Evolutionary conservation across 1,140 invertebrate species (phyloP).

Genomic region (Lepidurus arcticus): DNA sequence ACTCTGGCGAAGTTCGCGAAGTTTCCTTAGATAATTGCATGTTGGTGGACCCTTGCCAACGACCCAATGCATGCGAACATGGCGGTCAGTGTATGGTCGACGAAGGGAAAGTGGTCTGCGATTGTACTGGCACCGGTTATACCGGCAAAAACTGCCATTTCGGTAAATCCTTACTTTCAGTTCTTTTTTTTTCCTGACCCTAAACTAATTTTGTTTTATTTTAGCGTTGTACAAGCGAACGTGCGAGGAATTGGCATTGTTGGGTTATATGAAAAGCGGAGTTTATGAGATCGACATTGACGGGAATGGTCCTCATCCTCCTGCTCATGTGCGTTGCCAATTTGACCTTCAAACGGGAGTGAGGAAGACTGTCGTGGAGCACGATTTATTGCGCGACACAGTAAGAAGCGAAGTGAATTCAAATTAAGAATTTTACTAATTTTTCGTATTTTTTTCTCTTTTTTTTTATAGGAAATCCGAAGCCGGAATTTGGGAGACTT

Average conservation of each 20-base stretch:
- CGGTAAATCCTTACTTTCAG: conserved; percentile 48
- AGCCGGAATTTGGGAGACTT: conserved; percentile 59
- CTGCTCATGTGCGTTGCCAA: conserved; percentile 82
- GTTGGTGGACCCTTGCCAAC: conserved; percentile 79
- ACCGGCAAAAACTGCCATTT: conserved; percentile 92
- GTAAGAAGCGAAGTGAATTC: conserved; percentile 38
- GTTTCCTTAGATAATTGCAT: conserved; percentile 85
- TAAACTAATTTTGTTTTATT: conserved; percentile 38
- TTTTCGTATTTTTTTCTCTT: conserved; percentile 7
- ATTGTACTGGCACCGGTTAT: conserved; percentile 76
- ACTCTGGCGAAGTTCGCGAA: conserved; percentile 73
- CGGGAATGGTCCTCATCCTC: conserved; percentile 82
- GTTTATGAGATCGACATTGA: conserved; percentile 87
- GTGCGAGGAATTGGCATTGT: conserved; percentile 81
- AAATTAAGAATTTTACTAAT: neutral
- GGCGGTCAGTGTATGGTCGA: conserved; percentile 81
- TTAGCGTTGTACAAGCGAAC: conserved; percentile 76
- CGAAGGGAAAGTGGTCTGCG: conserved; percentile 77
- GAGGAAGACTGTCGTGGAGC: conserved; percentile 84
- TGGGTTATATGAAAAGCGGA: conserved; percentile 76
- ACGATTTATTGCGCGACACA: conserved; percentile 83
- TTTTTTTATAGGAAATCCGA: conserved; percentile 33
- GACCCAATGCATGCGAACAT: conserved; percentile 85
- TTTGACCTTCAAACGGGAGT: conserved; percentile 71
- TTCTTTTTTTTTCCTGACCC: neutral